These are phyloP conservation scores for Agrypnia vestita DNA, from an alignment of 1,140 invertebrate species.

Conservation along the genomic window DNA sequence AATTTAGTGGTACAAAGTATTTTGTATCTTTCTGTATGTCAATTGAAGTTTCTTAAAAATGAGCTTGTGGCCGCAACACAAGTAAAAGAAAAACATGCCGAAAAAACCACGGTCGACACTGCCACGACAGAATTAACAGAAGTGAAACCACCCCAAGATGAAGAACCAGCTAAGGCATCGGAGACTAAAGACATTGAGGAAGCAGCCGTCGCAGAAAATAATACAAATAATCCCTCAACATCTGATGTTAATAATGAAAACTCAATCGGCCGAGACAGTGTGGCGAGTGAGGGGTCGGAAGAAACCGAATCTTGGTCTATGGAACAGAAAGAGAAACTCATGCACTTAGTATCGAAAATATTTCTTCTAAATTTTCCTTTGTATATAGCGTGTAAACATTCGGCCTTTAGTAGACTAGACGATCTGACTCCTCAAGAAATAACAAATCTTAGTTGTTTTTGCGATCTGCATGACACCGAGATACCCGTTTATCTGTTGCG, in stretches of 20 bases:
- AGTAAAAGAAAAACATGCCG: constrained; percentile 53
- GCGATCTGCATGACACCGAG: constrained; percentile 94
- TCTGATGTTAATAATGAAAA: constrained; percentile 51
- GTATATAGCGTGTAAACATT: constrained; percentile 94
- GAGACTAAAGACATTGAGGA: constrained; percentile 56
- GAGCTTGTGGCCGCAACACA: constrained; percentile 66
- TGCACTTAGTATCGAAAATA: constrained; percentile 86
- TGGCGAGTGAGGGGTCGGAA: constrained; percentile 62
- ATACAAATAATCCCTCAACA: constrained; percentile 52
- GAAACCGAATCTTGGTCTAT: constrained; percentile 77
- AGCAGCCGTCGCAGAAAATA: constrained; percentile 60
- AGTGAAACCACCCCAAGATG: constrained; percentile 49
- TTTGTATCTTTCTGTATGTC: constrained; percentile 81
- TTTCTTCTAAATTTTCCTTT: constrained; percentile 91
- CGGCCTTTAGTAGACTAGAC: constrained; percentile 81
- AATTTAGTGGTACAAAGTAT: constrained; percentile 89
- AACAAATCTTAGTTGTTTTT: constrained; percentile 85
- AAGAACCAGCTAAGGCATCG: constrained; percentile 53
- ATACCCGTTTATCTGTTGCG: constrained; percentile 90
- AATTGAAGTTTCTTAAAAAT: constrained; percentile 82
- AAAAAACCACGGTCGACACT: constrained; percentile 56
- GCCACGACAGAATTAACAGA: constrained; percentile 61
- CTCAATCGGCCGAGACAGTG: constrained; percentile 56
- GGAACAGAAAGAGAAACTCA: constrained; percentile 84
- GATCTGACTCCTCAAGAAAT: constrained; percentile 86